Conservation (phyloP, 2,113 vertebrate species). For the Laterallus jamaicensis region DNA sequence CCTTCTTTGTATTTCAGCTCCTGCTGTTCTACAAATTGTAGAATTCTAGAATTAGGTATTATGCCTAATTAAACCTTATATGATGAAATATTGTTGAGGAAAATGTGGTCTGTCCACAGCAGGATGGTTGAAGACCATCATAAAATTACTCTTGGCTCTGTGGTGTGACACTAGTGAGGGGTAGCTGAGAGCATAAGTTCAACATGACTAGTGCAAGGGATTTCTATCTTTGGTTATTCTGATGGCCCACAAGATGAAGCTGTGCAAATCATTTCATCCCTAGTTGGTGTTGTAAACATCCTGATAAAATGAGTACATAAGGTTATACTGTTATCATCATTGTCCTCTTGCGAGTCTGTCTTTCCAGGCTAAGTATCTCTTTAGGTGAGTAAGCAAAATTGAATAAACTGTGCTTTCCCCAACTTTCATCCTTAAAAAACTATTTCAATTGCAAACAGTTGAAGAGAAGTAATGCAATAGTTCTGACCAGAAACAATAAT, state of each 20-base stretch:
- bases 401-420: neutral
- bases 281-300: neutral
- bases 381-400: neutral
- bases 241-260: neutral
- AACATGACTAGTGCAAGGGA: neutral
- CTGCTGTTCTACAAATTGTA: too few species aligned
- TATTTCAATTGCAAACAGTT: neutral
- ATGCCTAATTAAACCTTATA: neutral
- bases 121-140: neutral
- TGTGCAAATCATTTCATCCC: neutral
- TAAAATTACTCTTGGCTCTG: neutral
- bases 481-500: neutral
- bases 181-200: neutral
- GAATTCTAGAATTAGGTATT: too few species aligned
- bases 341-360: neutral
- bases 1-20: neutral
- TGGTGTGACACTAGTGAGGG: neutral
- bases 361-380: neutral
- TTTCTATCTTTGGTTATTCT: neutral
- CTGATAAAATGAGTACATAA: neutral
- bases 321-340: neutral
- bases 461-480: neutral
- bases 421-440: neutral
- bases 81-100: neutral
- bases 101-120: neutral